Percentiles rank a stretch among this genome's conserved stretches.
Evolutionary conservation across 2,888 invertebrate genomes (phyloP).

Genomic region (Agrotis segetum): DNA sequence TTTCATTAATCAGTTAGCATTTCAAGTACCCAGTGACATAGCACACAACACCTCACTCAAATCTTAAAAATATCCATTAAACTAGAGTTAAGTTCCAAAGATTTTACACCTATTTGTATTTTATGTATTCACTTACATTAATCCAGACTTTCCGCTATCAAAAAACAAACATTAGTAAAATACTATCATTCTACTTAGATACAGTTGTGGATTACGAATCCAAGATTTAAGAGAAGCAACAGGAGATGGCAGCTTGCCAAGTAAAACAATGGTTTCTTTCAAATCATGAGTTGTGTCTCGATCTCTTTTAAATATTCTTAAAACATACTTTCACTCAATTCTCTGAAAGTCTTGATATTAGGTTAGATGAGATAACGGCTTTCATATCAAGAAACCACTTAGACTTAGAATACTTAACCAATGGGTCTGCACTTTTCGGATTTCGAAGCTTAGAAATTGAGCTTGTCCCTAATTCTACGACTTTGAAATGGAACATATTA

Average conservation of each 20-base stretch:
- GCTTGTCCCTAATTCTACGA: too few relatives aligned
- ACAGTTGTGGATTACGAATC: slow-evolving; percentile 12
- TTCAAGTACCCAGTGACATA: too few relatives aligned
- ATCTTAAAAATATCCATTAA: too few relatives aligned
- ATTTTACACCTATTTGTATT: not conserved
- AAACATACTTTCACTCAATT: slow-evolving; percentile 17
- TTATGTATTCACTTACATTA: too few relatives aligned
- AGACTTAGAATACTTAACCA: too few relatives aligned
- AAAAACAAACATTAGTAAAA: not conserved
- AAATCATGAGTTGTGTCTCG: not conserved
- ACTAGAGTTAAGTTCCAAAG: not conserved
- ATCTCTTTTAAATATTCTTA: slow-evolving; percentile 32
- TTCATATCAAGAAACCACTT: too few relatives aligned
- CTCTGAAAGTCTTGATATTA: slow-evolving; percentile 9
- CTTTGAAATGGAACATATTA: too few relatives aligned
- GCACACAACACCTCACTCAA: too few relatives aligned
- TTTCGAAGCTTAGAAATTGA: not conserved
- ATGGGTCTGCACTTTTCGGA: too few relatives aligned
- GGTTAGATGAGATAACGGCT: not conserved
- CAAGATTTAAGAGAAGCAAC: slow-evolving; percentile 40
- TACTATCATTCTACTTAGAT: not conserved
- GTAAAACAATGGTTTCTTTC: slow-evolving; percentile 23
- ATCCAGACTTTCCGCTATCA: not conserved
- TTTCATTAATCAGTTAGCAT: too few relatives aligned
- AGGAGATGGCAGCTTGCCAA: slow-evolving; percentile 53